phyloP scores from a whole-genome alignment of 1,140 invertebrate species.

The Limonius californicus region DNA sequence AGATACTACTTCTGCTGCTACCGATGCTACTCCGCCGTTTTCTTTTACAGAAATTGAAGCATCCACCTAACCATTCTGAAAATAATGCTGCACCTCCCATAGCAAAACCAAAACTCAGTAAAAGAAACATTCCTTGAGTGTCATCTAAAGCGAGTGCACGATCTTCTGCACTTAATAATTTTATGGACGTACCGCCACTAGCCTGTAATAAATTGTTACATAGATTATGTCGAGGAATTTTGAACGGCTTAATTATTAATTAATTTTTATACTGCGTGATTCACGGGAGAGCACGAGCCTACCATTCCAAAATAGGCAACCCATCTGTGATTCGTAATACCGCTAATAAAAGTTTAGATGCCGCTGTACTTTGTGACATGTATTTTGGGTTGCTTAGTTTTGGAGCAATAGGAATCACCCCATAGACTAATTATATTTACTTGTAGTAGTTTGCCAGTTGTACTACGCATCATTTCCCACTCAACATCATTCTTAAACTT shows the following conservation, averaged over 20 bases:
- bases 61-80: constrained; percentile 63
- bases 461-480: constrained; percentile 61
- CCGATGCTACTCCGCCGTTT: constrained; percentile 19
- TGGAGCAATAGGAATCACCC: too few relatives aligned
- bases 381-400: too few relatives aligned
- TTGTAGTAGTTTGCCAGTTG: constrained; percentile 56
- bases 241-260: neutral
- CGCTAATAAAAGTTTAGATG: too few relatives aligned
- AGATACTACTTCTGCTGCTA: constrained; percentile 27
- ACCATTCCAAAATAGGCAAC: too few relatives aligned
- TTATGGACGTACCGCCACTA: constrained; percentile 29
- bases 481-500: constrained; percentile 65
- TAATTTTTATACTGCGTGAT: too few relatives aligned
- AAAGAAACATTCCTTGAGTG: constrained; percentile 73
- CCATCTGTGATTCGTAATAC: too few relatives aligned
- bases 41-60: constrained; percentile 52
- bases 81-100: constrained; percentile 54
- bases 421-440: constrained; percentile 40
- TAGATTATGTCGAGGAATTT: neutral
- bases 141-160: constrained; percentile 66
- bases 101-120: constrained; percentile 63
- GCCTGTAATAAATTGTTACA: constrained; percentile 29
- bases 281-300: too few relatives aligned
- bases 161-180: constrained; percentile 54
- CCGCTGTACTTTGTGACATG: too few relatives aligned